phyloP scores from a whole-genome alignment of 2,113 vertebrate species.

The Paratilapia polleni region DNA sequence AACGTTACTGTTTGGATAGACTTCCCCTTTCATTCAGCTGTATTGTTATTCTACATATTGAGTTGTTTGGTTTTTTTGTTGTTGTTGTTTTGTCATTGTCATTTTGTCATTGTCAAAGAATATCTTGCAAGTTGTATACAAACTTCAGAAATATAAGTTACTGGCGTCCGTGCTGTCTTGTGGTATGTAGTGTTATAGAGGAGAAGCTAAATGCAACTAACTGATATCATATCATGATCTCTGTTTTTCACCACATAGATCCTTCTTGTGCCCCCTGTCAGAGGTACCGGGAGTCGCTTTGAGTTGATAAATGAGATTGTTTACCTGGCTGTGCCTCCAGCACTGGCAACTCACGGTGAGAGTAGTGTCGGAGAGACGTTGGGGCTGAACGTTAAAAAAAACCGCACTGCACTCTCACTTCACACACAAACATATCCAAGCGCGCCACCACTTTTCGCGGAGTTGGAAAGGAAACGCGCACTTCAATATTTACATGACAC shows the following conservation, averaged over 20 bases:
- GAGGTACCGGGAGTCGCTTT: background rate
- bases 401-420: background rate
- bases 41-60: background rate
- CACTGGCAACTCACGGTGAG: background rate
- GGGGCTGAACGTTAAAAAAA: background rate
- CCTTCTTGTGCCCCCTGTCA: background rate
- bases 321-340: constrained; percentile 4
- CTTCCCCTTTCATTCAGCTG: fast-evolving
- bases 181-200: background rate
- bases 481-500: constrained; percentile 7
- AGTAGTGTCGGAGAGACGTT: background rate
- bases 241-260: background rate
- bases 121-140: background rate
- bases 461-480: background rate
- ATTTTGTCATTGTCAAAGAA: no score
- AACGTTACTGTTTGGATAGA: background rate
- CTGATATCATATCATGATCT: background rate
- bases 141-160: background rate
- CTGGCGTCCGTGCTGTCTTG: background rate
- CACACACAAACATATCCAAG: background rate
- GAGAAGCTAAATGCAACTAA: background rate
- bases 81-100: no score
- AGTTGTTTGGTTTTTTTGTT: background rate
- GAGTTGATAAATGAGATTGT: background rate
- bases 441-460: background rate